Conservation (phyloP, 2,113 vertebrate genomes). For the Sialia sialis region DNA sequence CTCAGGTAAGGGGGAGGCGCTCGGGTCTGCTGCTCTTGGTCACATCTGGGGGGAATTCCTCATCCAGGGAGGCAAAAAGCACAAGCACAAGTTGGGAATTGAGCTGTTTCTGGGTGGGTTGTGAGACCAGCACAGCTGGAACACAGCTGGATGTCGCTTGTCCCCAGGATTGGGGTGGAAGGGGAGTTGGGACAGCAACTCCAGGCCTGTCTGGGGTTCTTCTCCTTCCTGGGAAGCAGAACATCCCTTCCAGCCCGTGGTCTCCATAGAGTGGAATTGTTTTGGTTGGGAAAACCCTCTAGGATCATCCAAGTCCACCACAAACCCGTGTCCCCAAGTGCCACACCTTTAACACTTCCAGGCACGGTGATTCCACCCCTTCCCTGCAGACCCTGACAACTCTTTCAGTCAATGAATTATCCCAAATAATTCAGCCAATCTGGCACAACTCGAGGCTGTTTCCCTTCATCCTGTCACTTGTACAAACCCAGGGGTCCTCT, state of each 20-base stretch:
- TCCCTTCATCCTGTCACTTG: neutral
- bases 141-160: fast-evolving
- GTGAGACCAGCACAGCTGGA: fast-evolving
- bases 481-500: neutral
- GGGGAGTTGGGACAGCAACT: neutral
- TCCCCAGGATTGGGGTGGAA: neutral
- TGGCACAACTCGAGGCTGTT: fast-evolving
- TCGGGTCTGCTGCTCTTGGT: neutral
- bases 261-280: neutral
- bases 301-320: neutral
- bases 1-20: constrained; percentile 88
- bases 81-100: neutral
- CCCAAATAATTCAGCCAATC: neutral
- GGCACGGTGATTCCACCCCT: neutral
- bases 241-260: fast-evolving
- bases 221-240: neutral
- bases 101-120: neutral
- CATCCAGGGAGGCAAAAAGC: neutral
- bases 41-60: fast-evolving
- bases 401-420: neutral
- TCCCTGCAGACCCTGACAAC: neutral
- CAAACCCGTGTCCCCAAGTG: fast-evolving
- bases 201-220: fast-evolving
- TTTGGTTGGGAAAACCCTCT: neutral
- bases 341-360: neutral